Base-by-base conservation (phyloP, 2,888 invertebrate species). In the Trachelus iudaicus region DNA sequence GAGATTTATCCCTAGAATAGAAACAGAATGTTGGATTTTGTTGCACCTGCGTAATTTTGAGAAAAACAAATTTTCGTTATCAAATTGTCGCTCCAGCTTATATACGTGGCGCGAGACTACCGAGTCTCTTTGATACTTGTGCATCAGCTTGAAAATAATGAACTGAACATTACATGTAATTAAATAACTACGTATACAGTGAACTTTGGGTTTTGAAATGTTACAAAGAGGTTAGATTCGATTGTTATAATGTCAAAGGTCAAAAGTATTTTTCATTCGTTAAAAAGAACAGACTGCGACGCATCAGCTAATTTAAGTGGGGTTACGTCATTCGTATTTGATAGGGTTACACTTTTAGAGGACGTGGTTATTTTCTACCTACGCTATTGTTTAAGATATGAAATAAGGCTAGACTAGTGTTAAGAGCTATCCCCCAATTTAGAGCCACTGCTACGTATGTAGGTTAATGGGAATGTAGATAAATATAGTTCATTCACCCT, bases 401-500 rank as follows among this genome's bases (percentile, higher is more conserved):
- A 56, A 56, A 56, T 56, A 56, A 56, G 23, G 23, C 9, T 56
- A 9, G 56, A 23, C 56, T 9, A 56, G 23, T 56, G 23, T 56
- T 56, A 23, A 56, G 56, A 56, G 56, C 56, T 56, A 23, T 23
- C 23, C 56, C 6, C 9, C 23, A 23, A 56, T 56, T 6, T 23
- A 56, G 56, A 56, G 2, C 56, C 23, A 9, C 23, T 56, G 56
- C 2, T 56, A 23, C 56, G 30, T 56, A 35, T 31, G n/a, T 35
- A 75, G 75, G 75, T 73, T 79, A 80, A 79, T 80, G 76, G 73
- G 68, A 69, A 34, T 4, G 37, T 11, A 56, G 73, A 69, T 77
- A 79, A 79, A 77, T 74, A 79, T 73, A 76, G 77, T 69, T 56
- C 23, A 68, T 30, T 68, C 35, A 79, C 77, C 77, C 79, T n/a